Conservation (phyloP, 2,888 invertebrate species). For the Marronus borbonicus region DNA sequence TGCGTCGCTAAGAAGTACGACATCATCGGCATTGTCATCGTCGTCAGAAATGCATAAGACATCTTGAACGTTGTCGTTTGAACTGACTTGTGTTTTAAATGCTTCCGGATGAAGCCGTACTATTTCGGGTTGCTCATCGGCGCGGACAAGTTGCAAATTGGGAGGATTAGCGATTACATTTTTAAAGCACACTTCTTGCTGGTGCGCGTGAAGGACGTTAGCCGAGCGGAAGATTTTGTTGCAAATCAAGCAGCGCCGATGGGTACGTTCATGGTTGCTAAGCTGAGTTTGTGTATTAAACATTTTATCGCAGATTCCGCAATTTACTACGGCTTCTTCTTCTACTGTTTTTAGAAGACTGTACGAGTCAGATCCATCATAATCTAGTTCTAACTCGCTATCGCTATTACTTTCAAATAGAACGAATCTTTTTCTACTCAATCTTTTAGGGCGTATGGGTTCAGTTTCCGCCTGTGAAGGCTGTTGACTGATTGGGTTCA, state of each 20-base stretch:
- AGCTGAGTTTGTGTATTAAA: conserved; percentile 22
- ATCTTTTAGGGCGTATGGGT: no score
- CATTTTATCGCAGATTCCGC: conserved; percentile 37
- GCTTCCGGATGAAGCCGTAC: not conserved
- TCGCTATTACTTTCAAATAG: not conserved
- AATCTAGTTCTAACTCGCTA: not conserved
- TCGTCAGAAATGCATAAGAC: conserved; percentile 42
- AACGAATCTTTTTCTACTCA: no score
- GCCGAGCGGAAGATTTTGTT: conserved; percentile 37
- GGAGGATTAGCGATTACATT: conserved; percentile 31
- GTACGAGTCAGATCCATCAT: not conserved
- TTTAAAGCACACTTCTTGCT: conserved; percentile 42
- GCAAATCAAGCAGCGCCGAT: conserved; percentile 44
- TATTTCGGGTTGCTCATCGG: conserved; percentile 30
- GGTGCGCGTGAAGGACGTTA: conserved; percentile 22
- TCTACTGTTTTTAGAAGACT: conserved; percentile 28
- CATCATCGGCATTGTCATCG: conserved; percentile 32
- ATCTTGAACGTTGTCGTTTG: not conserved
- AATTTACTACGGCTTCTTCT: conserved; percentile 24
- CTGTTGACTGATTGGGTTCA: no score
- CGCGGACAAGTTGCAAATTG: conserved; percentile 12
- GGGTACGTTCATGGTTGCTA: conserved; percentile 28
- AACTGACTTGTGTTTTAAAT: not conserved
- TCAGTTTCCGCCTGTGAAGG: no score
- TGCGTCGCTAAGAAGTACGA: not conserved